Base-by-base conservation (phyloP, 53 echinoderm and acorn worm genomes). In the Patiria pectinifera region DNA sequence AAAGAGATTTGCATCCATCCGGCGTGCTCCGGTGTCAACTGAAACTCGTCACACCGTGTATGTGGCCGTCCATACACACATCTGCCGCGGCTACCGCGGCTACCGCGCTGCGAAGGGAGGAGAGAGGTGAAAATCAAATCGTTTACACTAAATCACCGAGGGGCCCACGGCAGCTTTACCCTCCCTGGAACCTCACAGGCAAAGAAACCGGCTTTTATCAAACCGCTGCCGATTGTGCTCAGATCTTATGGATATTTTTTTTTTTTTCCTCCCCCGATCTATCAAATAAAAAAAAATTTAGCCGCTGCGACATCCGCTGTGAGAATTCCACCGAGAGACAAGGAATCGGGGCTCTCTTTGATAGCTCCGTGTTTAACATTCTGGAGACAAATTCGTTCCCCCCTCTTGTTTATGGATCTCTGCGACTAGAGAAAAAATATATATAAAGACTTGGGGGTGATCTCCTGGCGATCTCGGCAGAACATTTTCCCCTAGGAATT, bases 51-150 rank as follows among this genome's bases (percentile, higher is more conserved):
- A 49, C 78, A 88, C 88, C 14, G 14, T 71, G 79, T 59, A 21
- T 59, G 22, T 21, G 59, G 19, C 82, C 82, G 24, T 78, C 16
- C n/a, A 7, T 66, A 84, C 69, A 84, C 46, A 35, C 35, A 35
- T 35, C 35, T 35, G 35, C 35, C 35, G 26, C 3, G 6, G 10
- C 26, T 12, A 24, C 10, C 13, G 63, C 19, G 4, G 63, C 46
- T 59, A 7, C 44, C 21, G 14, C 14, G 77, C 26, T 35, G 10
- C n/a, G 13, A 44, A 48, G 87, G 87, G 16, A 63, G 87, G 87
- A 25, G 62, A 76, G 88, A 76, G 88, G 76, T 88, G 88, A 76
- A 88, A 88, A 88, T 88, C 88, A 88, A 88, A 88, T 88, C 88
- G 77, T 78, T 88, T 88, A 78, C 88, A 88, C 88, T 88, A 88